Evolutionary conservation across 2,888 invertebrate genomes (phyloP).

Genomic region (Dexiosoma caninum): DNA sequence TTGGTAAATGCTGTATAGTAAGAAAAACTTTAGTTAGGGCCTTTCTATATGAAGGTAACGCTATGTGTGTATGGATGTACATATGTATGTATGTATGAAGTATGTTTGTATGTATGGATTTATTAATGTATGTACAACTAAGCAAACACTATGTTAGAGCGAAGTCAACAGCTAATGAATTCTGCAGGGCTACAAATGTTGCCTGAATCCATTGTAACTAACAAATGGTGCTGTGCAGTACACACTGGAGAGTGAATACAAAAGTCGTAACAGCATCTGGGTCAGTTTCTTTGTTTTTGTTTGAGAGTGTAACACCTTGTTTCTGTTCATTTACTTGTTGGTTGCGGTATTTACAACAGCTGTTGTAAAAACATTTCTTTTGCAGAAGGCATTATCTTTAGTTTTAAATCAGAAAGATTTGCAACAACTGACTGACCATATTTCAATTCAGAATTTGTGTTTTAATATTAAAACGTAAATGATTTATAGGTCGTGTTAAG

Average conservation of each 20-base stretch:
- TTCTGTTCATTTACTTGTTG: neutral
- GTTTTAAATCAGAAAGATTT: conserved; percentile 3
- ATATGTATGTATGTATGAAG: no score
- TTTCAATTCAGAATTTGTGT: neutral
- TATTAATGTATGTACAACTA: no score
- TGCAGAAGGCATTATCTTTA: conserved; percentile 1
- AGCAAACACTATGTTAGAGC: no score
- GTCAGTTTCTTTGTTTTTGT: neutral
- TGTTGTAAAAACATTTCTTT: conserved; percentile 6
- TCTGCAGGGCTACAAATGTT: neutral
- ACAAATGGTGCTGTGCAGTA: neutral
- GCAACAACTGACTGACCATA: neutral
- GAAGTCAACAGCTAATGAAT: neutral
- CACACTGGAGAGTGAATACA: neutral
- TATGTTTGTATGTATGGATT: no score
- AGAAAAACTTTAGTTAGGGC: no score
- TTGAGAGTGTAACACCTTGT: conserved; percentile 2
- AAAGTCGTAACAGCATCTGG: neutral
- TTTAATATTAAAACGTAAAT: no score
- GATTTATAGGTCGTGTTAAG: no score
- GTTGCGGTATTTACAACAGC: conserved; percentile 2
- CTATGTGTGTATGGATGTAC: no score
- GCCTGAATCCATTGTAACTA: neutral
- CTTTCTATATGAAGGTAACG: no score
- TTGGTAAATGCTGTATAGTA: no score